phyloP scores from a whole-genome alignment of 2,888 invertebrate genomes.

The Drosophila cognata region DNA sequence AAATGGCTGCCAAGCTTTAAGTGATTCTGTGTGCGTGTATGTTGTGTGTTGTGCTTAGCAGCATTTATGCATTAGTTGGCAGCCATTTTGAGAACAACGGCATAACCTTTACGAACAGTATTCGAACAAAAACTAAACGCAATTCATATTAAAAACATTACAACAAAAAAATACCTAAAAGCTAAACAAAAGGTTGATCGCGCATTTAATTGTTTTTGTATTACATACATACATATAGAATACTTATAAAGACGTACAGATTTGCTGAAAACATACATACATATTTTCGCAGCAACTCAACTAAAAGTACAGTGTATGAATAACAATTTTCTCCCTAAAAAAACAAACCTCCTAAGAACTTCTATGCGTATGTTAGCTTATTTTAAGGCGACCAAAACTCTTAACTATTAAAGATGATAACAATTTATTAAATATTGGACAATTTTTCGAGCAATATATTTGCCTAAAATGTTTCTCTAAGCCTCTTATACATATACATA shows the following conservation, averaged over 20 bases:
- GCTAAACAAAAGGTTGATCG: constrained; percentile 71
- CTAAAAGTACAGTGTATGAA: constrained; percentile 7
- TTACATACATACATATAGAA: constrained; percentile 34
- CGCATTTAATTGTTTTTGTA: constrained; percentile 71
- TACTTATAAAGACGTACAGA: constrained; percentile 24
- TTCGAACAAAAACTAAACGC: constrained; percentile 52
- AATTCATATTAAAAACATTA: constrained; percentile 18
- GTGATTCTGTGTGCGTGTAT: constrained; percentile 36
- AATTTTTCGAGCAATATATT: constrained; percentile 77
- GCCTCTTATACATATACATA: constrained; percentile 64
- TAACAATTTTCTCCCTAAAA: constrained; percentile 34
- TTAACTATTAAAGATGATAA: constrained; percentile 50
- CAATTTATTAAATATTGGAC: constrained; percentile 58
- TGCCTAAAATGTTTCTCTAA: constrained; percentile 72
- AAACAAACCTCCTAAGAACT: constrained; percentile 30
- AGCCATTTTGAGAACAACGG: constrained; percentile 52
- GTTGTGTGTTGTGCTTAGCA: constrained; percentile 49
- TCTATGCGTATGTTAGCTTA: constrained; percentile 54
- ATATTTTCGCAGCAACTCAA: constrained; percentile 41
- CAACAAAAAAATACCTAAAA: constrained; percentile 31
- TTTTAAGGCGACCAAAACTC: constrained; percentile 61
- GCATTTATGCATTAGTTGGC: constrained; percentile 52
- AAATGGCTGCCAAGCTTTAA: constrained; percentile 58
- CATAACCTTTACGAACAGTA: constrained; percentile 72
- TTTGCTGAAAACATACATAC: constrained; percentile 41